Base-by-base conservation (phyloP, 2,113 vertebrate genomes). In the Chionis minor region DNA sequence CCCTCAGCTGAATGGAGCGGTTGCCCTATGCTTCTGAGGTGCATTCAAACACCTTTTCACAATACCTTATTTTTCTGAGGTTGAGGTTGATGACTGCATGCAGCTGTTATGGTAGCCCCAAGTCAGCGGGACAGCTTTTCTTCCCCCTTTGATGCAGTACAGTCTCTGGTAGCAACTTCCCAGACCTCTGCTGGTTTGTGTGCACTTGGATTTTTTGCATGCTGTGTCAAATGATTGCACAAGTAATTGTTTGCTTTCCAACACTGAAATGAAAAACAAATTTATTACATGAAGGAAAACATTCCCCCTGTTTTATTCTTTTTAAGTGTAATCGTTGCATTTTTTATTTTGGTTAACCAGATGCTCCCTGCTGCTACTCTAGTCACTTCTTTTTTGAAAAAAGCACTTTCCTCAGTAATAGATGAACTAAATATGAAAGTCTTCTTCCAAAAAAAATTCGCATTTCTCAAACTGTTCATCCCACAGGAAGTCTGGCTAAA, bases 241-340 rank as follows among this genome's bases (percentile, higher is more conserved):
- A 52, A 93, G 83, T 95, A 93, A 97, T 94, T 88, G 81, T 82
- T 96, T 96, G 28, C 67, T 52, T 90, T 87, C 92, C 82, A 72
- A 95, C 66, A 56, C 47, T 73, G 61, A 93, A 96, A 95, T 17
- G n/a, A 75, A 92, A 98, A 97, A 45, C 56, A 79, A 77, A 92
- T 92, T 62, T 83, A 86, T 67, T 86, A 67, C 9, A 24, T 65
- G 69, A 95, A 86, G 32, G 65, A 82, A 90, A 96, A 96, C 66
- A 69, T 61, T 81, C 26, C 33, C 40, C 33, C 71, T 77, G 80
- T 91, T 97, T 96, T 96, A 91, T 92, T 94, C 52, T 85, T 93
- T 96, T 94, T 77, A 92, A 86, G 56, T 62, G 32, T 66, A 80
- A 73, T 87, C 1, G 4, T n/a, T 75, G 44, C 77, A 14, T 44